Evolutionary conservation across 2,888 invertebrate genomes (phyloP).

Genomic region (Ptychoptera contaminata): DNA sequence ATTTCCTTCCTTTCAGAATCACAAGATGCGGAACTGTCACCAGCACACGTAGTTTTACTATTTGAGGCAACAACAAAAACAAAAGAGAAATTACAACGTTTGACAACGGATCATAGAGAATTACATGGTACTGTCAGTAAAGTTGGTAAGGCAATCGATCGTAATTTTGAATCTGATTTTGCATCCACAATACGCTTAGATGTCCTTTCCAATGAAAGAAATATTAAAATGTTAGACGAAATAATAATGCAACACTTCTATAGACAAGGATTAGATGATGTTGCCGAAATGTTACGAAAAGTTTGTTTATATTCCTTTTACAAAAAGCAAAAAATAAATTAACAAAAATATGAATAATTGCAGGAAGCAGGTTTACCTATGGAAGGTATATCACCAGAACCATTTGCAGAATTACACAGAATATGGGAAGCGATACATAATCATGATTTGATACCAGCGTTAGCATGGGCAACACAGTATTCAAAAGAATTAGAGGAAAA

Average conservation of each 20-base stretch:
- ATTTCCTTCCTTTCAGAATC: slow-evolving; percentile 35
- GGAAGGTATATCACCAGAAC: slow-evolving; percentile 41
- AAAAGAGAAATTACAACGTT: slow-evolving; percentile 64
- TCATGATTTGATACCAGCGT: slow-evolving; percentile 66
- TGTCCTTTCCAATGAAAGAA: slow-evolving; percentile 46
- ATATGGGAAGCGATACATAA: slow-evolving; percentile 75
- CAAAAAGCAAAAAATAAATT: neutral
- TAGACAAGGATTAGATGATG: slow-evolving; percentile 84
- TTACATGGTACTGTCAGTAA: slow-evolving; percentile 66
- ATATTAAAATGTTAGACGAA: slow-evolving; percentile 57
- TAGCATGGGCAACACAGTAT: slow-evolving; percentile 73
- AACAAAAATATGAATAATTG: no score
- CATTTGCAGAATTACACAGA: slow-evolving; percentile 66
- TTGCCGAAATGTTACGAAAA: slow-evolving; percentile 57
- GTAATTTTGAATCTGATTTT: slow-evolving; percentile 86
- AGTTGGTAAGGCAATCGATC: slow-evolving; percentile 92
- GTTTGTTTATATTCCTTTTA: slow-evolving; percentile 2
- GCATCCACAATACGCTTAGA: slow-evolving; percentile 71
- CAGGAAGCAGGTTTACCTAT: slow-evolving; percentile 52
- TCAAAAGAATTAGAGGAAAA: slow-evolving; percentile 53
- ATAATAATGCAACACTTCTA: slow-evolving; percentile 92
- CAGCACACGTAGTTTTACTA: slow-evolving; percentile 53
- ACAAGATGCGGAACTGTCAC: slow-evolving; percentile 47
- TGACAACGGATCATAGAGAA: slow-evolving; percentile 73
- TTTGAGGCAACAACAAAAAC: slow-evolving; percentile 61